phyloP scores from a whole-genome alignment of 2,113 vertebrate species.

The Nerophis lumbriciformis region DNA sequence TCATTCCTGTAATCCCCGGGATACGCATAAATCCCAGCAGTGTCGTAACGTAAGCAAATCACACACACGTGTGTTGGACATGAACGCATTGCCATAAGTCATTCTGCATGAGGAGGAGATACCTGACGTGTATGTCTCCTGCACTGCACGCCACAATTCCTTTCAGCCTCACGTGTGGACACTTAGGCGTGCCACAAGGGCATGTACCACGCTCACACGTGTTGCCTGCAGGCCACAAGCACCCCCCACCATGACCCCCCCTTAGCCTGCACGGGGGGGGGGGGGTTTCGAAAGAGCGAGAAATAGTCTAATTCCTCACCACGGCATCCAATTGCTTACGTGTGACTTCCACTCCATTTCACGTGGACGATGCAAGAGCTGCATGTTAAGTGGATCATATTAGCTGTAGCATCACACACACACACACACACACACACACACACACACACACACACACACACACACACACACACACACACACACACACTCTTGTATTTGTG shows the following conservation, averaged over 20 bases:
- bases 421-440: not conserved
- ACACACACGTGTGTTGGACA: no score
- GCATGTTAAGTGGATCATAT: slow-evolving; percentile 24
- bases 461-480: not conserved
- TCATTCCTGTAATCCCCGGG: not conserved
- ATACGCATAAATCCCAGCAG: not conserved
- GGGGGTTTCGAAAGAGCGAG: no score
- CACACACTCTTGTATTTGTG: no score
- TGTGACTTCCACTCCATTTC: slow-evolving; percentile 17
- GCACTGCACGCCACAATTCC: no score
- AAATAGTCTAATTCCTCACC: no score
- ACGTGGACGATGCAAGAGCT: slow-evolving; percentile 10
- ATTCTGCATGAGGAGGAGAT: slow-evolving; percentile 5
- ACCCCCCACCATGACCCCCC: no score
- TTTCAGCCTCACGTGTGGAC: no score
- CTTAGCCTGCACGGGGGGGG: no score
- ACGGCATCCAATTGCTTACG: not conserved
- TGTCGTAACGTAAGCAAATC: not conserved
- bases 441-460: slow-evolving; percentile 8
- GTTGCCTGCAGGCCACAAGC: no score
- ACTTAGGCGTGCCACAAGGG: no score
- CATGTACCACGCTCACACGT: no score
- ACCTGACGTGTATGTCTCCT: no score
- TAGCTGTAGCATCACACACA: not conserved
- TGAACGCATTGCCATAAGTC: not conserved